These are phyloP conservation scores for Enteromius afrohamiltoni DNA, from an alignment of 2,797 vertebrate genomes.

Conservation along the genomic window DNA sequence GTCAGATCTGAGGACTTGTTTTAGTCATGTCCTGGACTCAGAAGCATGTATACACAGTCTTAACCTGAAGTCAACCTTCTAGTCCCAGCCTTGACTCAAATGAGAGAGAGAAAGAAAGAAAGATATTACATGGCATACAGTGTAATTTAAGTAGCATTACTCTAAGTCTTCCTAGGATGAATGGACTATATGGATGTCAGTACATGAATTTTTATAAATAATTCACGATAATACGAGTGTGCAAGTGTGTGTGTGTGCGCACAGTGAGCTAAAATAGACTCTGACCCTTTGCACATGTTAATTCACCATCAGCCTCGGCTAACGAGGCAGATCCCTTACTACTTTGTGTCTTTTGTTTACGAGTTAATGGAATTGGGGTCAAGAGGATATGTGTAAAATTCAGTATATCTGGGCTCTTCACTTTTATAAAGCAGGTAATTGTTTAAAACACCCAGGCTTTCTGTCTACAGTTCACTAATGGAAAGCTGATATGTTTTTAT, in stretches of 20 bases:
- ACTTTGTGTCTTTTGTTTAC: constrained; percentile 75
- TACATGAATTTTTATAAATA: too few species aligned
- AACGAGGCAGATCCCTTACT: constrained; percentile 77
- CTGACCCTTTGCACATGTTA: constrained; percentile 79
- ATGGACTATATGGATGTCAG: neutral
- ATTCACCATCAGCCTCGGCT: constrained; percentile 70
- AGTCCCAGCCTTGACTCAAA: neutral
- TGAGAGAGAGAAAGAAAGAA: neutral
- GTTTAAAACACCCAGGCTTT: constrained; percentile 66
- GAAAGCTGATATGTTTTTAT: constrained; percentile 37
- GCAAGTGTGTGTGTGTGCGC: constrained; percentile 39
- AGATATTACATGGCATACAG: neutral
- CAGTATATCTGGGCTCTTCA: constrained; percentile 63
- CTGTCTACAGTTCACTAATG: constrained; percentile 41
- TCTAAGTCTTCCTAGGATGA: neutral
- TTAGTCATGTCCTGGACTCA: too few species aligned
- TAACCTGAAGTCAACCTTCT: neutral
- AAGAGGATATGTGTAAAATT: constrained; percentile 73
- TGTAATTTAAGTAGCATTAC: neutral
- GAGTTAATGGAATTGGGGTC: constrained; percentile 83
- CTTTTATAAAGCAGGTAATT: constrained; percentile 79
- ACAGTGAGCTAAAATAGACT: constrained; percentile 79
- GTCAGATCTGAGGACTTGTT: neutral
- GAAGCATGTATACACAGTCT: too few species aligned
- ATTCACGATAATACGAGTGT: too few species aligned